These are phyloP conservation scores for Sebastes vulpes DNA, from an alignment of 2,797 vertebrate genomes.

Conservation along the genomic window DNA sequence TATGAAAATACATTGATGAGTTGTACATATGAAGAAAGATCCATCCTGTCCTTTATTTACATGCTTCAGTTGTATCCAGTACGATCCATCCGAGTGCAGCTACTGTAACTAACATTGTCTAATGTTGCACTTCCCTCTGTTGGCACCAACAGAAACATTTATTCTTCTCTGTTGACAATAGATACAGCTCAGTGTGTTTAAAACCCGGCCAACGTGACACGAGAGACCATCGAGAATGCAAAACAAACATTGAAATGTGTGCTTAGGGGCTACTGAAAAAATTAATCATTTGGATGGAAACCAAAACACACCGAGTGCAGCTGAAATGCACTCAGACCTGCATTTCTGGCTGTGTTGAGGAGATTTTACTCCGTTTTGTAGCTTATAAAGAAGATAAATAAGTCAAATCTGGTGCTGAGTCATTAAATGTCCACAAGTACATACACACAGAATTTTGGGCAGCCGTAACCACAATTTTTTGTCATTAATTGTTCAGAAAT, in stretches of 20 bases:
- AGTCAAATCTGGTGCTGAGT: neutral
- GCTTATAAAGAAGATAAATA: neutral
- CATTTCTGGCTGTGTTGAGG: neutral
- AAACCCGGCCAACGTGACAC: constrained; percentile 13
- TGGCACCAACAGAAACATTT: constrained; percentile 21
- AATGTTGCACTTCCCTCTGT: constrained; percentile 33
- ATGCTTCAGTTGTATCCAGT: neutral
- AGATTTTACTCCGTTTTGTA: neutral
- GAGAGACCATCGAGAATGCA: neutral
- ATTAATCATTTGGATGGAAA: constrained; percentile 6
- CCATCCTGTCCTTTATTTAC: neutral
- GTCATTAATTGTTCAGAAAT: neutral
- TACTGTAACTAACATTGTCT: constrained; percentile 39
- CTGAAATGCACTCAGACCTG: neutral
- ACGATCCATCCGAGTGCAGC: constrained; percentile 3
- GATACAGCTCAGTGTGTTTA: constrained; percentile 30
- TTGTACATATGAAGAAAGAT: neutral
- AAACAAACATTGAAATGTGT: constrained; percentile 38
- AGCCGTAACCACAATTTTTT: neutral
- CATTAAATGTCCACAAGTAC: no score
- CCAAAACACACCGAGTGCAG: neutral
- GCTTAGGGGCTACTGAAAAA: constrained; percentile 13
- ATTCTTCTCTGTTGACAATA: constrained; percentile 49
- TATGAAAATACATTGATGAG: neutral
- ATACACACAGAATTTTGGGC: neutral